phyloP scores from a whole-genome alignment of 2,113 vertebrate genomes.

The Vanacampus margaritifer region DNA sequence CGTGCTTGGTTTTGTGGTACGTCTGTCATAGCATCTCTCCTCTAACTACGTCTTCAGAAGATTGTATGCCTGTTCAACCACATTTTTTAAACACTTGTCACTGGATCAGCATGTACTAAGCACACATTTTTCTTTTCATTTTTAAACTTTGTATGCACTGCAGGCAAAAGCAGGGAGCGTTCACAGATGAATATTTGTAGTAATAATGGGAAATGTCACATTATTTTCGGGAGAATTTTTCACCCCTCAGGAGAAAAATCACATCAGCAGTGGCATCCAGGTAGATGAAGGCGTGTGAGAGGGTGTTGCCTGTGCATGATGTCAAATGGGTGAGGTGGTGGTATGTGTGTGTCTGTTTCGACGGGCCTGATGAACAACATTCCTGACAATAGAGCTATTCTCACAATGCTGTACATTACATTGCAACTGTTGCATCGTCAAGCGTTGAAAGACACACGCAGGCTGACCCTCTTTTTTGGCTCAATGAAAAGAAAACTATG shows the following conservation, averaged over 20 bases:
- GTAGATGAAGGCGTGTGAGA: slow-evolving; percentile 5
- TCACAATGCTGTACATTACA: slow-evolving; percentile 18
- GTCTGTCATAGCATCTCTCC: neutral
- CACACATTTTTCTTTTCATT: neutral
- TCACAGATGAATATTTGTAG: too few relatives aligned
- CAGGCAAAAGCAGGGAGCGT: neutral
- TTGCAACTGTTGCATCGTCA: slow-evolving; percentile 8
- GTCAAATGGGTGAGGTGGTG: slow-evolving; percentile 29
- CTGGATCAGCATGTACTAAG: neutral
- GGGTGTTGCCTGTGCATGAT: slow-evolving; percentile 23
- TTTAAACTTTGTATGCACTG: neutral
- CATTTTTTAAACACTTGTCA: slow-evolving; percentile 39
- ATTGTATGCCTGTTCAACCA: slow-evolving; percentile 21
- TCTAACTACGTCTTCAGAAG: slow-evolving; percentile 7
- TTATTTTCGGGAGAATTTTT: neutral
- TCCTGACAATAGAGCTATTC: slow-evolving; percentile 41
- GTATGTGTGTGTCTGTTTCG: slow-evolving; percentile 36
- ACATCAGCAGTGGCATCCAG: neutral
- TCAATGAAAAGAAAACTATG: neutral
- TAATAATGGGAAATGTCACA: neutral
- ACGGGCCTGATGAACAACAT: slow-evolving; percentile 60
- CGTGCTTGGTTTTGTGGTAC: neutral
- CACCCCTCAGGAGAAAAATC: neutral
- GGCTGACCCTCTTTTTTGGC: neutral
- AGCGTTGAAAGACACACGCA: slow-evolving; percentile 2